Percentiles rank a stretch among this genome's conserved stretches.
Conservation (phyloP, 2,113 vertebrate species). For the Lycaon pictus region DNA sequence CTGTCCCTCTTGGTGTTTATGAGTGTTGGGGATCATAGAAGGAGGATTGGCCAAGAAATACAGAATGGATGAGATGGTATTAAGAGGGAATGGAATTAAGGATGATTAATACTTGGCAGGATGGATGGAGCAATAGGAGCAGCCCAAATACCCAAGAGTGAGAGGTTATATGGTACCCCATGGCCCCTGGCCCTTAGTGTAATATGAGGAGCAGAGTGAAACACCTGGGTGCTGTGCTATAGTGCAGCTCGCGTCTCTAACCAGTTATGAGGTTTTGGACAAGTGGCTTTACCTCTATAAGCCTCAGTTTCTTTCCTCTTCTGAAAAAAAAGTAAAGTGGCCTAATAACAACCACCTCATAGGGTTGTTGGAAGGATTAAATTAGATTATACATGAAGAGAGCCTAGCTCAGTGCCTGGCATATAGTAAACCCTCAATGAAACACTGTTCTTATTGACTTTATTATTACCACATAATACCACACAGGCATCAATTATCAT, state of each 20-base stretch:
- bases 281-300: neutral
- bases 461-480: neutral
- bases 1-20: neutral
- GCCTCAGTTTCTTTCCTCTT: neutral
- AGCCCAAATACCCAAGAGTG: too few relatives aligned
- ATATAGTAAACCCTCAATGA: rapidly evolving
- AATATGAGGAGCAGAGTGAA: neutral
- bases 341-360: neutral
- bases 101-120: neutral
- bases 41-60: neutral
- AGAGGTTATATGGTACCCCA: neutral
- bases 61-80: too few relatives aligned
- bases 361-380: neutral
- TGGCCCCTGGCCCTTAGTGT: neutral
- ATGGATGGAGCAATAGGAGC: neutral
- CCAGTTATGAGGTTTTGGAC: neutral
- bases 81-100: neutral
- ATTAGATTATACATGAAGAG: neutral
- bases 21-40: neutral
- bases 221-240: neutral
- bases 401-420: neutral
- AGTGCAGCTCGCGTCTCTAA: neutral
- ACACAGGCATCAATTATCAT: neutral
- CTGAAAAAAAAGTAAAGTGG: neutral
- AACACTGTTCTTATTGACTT: neutral